Evolutionary conservation across 2,113 vertebrate genomes (phyloP).

Genomic region (Butorides virescens): DNA sequence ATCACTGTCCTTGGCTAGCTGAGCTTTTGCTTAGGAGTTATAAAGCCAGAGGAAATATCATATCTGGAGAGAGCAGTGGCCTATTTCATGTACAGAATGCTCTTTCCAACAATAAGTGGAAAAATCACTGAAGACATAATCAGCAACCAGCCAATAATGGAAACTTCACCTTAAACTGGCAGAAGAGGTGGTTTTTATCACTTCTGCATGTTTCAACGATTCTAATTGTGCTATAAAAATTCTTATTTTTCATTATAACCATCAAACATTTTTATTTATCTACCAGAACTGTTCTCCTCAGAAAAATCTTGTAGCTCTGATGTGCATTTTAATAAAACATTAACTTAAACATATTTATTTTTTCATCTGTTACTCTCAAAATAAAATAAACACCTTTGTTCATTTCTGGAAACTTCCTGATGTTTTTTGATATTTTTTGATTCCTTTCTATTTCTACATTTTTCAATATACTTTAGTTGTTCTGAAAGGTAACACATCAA

Average conservation of each 20-base stretch:
- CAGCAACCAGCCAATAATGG: not conserved
- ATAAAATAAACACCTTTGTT: not conserved
- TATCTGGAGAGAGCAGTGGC: not conserved
- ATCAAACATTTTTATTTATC: not conserved
- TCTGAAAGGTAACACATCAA: not conserved
- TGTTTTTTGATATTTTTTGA: accelerated
- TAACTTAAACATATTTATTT: not conserved
- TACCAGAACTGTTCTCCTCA: not conserved
- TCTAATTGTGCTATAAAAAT: not conserved
- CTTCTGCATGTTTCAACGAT: not conserved
- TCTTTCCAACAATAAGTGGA: not conserved
- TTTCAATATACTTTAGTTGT: not conserved
- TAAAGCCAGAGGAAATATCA: not conserved
- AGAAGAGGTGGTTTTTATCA: not conserved
- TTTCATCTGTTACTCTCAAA: not conserved
- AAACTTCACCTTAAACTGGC: not conserved
- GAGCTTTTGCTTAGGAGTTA: not conserved
- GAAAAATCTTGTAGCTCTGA: not conserved
- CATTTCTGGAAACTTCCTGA: not conserved
- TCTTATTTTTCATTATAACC: not conserved
- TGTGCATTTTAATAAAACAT: not conserved
- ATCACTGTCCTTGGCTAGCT: not conserved
- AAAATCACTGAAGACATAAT: not conserved
- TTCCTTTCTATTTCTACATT: not conserved
- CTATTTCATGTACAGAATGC: not conserved